These are phyloP conservation scores for Endomychus coccineus DNA, from an alignment of 2,888 invertebrate species.

Conservation along the genomic window DNA sequence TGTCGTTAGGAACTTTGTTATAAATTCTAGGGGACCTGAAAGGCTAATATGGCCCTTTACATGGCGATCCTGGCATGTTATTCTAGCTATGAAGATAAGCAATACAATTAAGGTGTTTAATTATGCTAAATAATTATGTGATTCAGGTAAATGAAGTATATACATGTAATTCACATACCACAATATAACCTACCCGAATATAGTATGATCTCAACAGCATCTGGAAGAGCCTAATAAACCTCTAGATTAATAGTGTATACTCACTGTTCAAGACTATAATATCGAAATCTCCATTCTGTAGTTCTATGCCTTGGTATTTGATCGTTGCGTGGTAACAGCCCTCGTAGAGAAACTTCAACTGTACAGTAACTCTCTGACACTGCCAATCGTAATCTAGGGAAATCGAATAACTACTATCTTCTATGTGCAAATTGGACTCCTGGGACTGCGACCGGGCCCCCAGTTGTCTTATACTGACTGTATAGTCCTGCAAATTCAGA, in stretches of 20 bases:
- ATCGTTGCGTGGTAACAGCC: conserved; percentile 79
- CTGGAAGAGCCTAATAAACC: background rate
- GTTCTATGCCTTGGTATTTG: conserved; percentile 62
- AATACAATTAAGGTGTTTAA: too few species aligned
- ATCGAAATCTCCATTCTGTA: conserved; percentile 87
- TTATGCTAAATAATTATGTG: too few species aligned
- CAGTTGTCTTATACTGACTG: conserved; percentile 53
- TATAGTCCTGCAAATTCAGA: conserved; percentile 54
- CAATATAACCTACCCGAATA: background rate
- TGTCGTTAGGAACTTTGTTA: too few species aligned
- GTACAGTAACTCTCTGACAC: conserved; percentile 68
- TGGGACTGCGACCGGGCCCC: conserved; percentile 47
- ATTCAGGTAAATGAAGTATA: too few species aligned
- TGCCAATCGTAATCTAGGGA: conserved; percentile 68
- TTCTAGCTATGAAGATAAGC: too few species aligned
- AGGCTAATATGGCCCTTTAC: too few species aligned
- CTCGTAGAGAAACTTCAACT: conserved; percentile 69
- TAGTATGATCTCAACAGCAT: too few species aligned
- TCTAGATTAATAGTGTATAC: too few species aligned
- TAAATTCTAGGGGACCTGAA: too few species aligned
- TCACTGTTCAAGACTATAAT: conserved; percentile 84
- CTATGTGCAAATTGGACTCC: conserved; percentile 39
- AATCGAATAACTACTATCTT: conserved; percentile 49
- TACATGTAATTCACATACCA: background rate
- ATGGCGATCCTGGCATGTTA: too few species aligned